A percentile compares a stretch with the other conserved stretches of the same genome.
Evolutionary conservation across 1,140 invertebrate species (phyloP).

Genomic region (Magallana ariakensis): DNA sequence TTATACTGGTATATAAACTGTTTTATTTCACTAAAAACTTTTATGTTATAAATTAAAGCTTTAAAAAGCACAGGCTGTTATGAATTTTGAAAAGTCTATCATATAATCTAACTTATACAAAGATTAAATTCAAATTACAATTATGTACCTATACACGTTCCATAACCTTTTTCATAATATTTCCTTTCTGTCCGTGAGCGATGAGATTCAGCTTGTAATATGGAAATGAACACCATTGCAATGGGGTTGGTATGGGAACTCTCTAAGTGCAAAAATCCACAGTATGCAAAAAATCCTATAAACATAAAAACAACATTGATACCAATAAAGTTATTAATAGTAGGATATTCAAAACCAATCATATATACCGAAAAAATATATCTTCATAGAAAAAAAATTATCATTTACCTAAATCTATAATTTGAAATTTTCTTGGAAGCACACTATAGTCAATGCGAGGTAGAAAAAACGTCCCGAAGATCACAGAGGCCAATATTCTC

Average conservation of each 20-base stretch:
- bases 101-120: too few species aligned
- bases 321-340: not conserved
- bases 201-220: constrained; percentile 40
- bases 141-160: too few species aligned
- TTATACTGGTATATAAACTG: too few species aligned
- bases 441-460: constrained; percentile 65
- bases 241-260: constrained; percentile 45
- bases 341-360: not conserved
- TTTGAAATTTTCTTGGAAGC: constrained; percentile 62
- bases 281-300: constrained; percentile 21
- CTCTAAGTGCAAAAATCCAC: constrained; percentile 52
- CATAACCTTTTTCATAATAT: too few species aligned
- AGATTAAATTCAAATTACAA: too few species aligned
- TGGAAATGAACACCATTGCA: constrained; percentile 44
- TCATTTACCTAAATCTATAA: constrained; percentile 65
- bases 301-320: not conserved
- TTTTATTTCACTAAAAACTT: too few species aligned
- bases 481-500: constrained; percentile 65
- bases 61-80: too few species aligned
- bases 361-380: not conserved
- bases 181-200: not conserved
- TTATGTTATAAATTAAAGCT: too few species aligned
- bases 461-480: constrained; percentile 61
- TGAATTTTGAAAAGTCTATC: too few species aligned
- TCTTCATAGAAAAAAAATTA: not conserved